A percentile compares a stretch with the other conserved stretches of the same genome.
Evolutionary conservation across 2,888 invertebrate species (phyloP).

Genomic region (Tineola bisselliella): DNA sequence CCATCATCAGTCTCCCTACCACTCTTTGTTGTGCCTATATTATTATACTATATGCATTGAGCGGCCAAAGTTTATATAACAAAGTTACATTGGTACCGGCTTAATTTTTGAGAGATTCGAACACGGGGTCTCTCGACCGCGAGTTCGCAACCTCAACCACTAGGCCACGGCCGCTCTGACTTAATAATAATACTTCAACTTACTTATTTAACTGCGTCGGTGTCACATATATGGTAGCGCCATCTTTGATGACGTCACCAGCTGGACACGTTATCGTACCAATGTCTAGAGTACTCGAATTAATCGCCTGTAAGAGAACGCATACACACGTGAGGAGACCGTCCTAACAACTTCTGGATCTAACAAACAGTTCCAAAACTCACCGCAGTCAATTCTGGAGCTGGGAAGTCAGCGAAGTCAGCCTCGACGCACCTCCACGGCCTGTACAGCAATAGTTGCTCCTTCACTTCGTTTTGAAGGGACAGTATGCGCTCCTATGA

Average conservation of each 20-base stretch:
- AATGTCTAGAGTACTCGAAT: conserved; percentile 31
- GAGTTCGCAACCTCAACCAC: too few species aligned
- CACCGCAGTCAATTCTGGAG: conserved; percentile 70
- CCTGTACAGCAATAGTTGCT: conserved; percentile 72
- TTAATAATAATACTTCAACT: too few species aligned
- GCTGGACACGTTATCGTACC: conserved; percentile 48
- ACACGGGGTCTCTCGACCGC: too few species aligned
- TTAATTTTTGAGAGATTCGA: too few species aligned
- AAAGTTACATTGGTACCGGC: too few species aligned
- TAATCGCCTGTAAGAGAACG: conserved; percentile 34
- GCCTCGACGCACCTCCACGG: conserved; percentile 78
- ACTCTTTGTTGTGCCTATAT: too few species aligned
- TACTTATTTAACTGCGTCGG: conserved; percentile 48
- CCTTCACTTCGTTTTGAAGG: conserved; percentile 72
- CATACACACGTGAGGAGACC: neutral
- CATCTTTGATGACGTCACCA: conserved; percentile 18
- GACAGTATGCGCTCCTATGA: conserved; percentile 64
- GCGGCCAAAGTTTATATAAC: too few species aligned
- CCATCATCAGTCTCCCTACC: too few species aligned
- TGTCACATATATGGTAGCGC: conserved; percentile 48
- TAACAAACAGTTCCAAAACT: neutral
- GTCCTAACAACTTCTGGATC: too few species aligned
- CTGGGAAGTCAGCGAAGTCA: conserved; percentile 80
- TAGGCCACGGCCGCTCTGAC: too few species aligned
- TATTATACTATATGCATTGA: too few species aligned